These are phyloP conservation scores for Pachyramphus minor DNA, from an alignment of 2,113 vertebrate genomes.

Conservation along the genomic window DNA sequence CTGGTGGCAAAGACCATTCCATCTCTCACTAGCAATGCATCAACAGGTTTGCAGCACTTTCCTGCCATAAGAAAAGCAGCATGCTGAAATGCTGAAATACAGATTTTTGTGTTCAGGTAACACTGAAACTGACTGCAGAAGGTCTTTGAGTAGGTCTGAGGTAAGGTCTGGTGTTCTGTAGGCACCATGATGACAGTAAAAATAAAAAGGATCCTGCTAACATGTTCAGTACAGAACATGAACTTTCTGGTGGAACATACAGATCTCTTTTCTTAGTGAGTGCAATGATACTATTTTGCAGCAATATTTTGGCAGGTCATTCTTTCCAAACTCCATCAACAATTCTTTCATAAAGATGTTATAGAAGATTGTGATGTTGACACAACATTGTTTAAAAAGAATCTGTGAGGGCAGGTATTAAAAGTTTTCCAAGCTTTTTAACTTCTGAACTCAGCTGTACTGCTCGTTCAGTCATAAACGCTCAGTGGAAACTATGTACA, in stretches of 20 bases:
- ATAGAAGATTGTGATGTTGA: not conserved
- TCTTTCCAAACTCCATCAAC: not conserved
- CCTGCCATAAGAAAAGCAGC: not conserved
- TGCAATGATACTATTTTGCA: not conserved
- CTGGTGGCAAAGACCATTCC: not conserved
- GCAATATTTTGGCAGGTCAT: not conserved
- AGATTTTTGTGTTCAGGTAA: not conserved
- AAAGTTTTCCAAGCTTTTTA: slow-evolving; percentile 1
- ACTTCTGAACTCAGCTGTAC: not conserved
- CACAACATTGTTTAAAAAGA: not conserved
- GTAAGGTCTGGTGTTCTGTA: not conserved
- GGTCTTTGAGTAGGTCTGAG: not conserved
- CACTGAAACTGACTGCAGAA: not conserved
- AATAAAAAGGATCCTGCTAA: not conserved
- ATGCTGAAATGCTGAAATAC: not conserved
- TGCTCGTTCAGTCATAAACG: slow-evolving; percentile 25
- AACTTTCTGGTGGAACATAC: not conserved
- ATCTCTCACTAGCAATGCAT: not conserved
- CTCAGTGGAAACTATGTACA: slow-evolving; percentile 16
- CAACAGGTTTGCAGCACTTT: not conserved
- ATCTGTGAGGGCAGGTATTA: not conserved
- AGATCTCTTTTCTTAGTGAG: not conserved
- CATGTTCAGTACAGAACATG: not conserved
- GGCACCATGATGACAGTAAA: not conserved
- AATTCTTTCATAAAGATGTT: not conserved